phyloP scores from a whole-genome alignment of 2,797 vertebrate species.

The Hippoglossus hippoglossus region DNA sequence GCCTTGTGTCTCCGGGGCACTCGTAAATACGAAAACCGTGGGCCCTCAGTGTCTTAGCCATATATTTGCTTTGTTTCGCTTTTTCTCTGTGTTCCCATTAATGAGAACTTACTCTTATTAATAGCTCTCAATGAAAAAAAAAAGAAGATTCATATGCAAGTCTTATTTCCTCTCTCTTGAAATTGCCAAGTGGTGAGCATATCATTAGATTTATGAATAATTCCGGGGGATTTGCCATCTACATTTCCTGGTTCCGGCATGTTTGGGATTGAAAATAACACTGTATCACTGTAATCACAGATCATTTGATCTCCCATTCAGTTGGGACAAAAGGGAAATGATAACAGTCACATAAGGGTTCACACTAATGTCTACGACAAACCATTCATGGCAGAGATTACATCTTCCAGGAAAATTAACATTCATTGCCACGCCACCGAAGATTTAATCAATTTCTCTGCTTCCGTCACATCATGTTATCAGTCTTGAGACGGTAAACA shows the following conservation, averaged over 20 bases:
- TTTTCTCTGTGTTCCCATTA: conserved; percentile 69
- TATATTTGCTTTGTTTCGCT: conserved; percentile 78
- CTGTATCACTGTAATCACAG: conserved; percentile 72
- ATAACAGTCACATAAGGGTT: conserved; percentile 68
- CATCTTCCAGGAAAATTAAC: conserved; percentile 80
- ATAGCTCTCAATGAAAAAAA: conserved; percentile 82
- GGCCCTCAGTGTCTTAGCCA: conserved; percentile 65
- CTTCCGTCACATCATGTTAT: conserved; percentile 79
- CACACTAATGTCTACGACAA: conserved; percentile 73
- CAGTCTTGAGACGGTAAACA: conserved; percentile 76
- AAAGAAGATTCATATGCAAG: conserved; percentile 65
- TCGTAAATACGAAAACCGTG: conserved; percentile 75
- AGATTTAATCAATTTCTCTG: conserved; percentile 82
- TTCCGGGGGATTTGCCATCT: conserved; percentile 74
- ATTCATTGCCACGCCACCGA: conserved; percentile 71
- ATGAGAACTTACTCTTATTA: conserved; percentile 77
- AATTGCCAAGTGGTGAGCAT: conserved; percentile 73
- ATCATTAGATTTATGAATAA: conserved; percentile 82
- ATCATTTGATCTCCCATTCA: conserved; percentile 79
- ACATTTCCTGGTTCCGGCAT: conserved; percentile 73
- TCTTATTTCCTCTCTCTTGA: conserved; percentile 72
- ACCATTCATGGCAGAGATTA: conserved; percentile 73
- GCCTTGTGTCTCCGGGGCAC: conserved; percentile 72
- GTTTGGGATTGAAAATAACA: conserved; percentile 69
- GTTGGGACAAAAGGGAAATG: conserved; percentile 75